Evolutionary conservation across 2,888 invertebrate species (phyloP).

Genomic region (Rhingia campestris): DNA sequence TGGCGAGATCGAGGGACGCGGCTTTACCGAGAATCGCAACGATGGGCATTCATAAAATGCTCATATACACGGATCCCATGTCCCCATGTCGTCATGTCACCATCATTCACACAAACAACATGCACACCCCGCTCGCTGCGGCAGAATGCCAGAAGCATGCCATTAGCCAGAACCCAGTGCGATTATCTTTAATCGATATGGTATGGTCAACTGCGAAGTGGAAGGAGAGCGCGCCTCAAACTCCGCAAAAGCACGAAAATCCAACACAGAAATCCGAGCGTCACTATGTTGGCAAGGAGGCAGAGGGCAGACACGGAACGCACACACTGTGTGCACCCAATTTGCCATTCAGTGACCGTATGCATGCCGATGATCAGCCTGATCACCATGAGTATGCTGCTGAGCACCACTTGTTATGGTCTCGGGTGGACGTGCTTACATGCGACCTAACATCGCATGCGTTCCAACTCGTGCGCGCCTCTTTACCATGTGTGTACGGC

Average conservation of each 20-base stretch:
- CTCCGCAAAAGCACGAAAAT: not conserved
- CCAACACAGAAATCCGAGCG: constrained; percentile 32
- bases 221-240: constrained; percentile 8
- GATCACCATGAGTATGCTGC: constrained; percentile 33
- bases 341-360: constrained; percentile 65
- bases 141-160: constrained; percentile 72
- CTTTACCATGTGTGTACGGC: constrained; percentile 46
- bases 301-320: constrained; percentile 12
- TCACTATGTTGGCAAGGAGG: constrained; percentile 35
- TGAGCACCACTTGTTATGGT: constrained; percentile 60
- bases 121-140: constrained; percentile 18
- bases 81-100: constrained; percentile 66
- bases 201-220: constrained; percentile 36
- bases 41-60: constrained; percentile 62
- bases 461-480: constrained; percentile 76
- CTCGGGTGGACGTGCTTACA: constrained; percentile 66
- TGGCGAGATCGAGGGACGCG: constrained; percentile 58
- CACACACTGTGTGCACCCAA: constrained; percentile 48
- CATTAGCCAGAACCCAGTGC: constrained; percentile 66
- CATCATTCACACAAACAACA: constrained; percentile 50
- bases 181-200: constrained; percentile 69
- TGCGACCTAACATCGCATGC: constrained; percentile 74
- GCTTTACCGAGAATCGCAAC: constrained; percentile 61
- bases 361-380: constrained; percentile 50
- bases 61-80: constrained; percentile 54